Base-by-base conservation (phyloP, 2,113 vertebrate species). In the Phalacrocorax brasilianus region DNA sequence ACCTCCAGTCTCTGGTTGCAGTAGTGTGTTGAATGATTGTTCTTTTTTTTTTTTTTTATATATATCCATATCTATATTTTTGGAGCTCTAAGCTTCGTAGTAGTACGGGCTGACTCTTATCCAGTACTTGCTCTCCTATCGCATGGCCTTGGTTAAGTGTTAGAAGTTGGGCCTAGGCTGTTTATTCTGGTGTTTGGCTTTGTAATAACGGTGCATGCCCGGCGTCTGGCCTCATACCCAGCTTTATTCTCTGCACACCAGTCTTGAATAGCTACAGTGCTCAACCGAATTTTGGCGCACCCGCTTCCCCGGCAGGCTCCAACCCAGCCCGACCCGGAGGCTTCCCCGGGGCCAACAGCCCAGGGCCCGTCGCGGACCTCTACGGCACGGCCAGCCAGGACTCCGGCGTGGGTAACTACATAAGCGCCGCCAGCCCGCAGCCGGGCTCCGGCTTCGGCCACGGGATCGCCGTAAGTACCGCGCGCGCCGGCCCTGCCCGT, bases 331-430 rank as follows among this genome's bases (percentile, higher is more conserved):
- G 99, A 97, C 99, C 99, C 50, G 99, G 99, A 97, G 99, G 98
- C 90, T 99, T 99, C 97, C 99, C 99, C 21, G 99, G 99, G 88
- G 98, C 99, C 97, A 99, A 99, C 98, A 99, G 99, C 98, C 99
- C 99, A 81, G 99, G 99, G 87, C 99, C 99, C 65, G 98, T 99
- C 66, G 96, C 97, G 44, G 98, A 99, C 90, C 97, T 98, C 91
- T 96, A 99, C 98, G 98, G 99, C 98, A 97, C 99, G 97, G 98
- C 98, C 98, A 99, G 99, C 98, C 99, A 99, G 98, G 99, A 99
- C 97, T 99, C 99, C 78, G 99, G 98, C 96, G 99, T 99, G 98
- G 99, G 99, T 93, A 99, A 99, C 99, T 99, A 99, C 99, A 99
- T 99, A 98, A 99, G 99, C 20, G 99, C 99, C 59, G 99, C 99